Evolutionary conservation across 2,797 vertebrate genomes (phyloP), one percentile per base, ranked within the genome.

Genomic region (Limnodromus scolopaceus): DNA sequence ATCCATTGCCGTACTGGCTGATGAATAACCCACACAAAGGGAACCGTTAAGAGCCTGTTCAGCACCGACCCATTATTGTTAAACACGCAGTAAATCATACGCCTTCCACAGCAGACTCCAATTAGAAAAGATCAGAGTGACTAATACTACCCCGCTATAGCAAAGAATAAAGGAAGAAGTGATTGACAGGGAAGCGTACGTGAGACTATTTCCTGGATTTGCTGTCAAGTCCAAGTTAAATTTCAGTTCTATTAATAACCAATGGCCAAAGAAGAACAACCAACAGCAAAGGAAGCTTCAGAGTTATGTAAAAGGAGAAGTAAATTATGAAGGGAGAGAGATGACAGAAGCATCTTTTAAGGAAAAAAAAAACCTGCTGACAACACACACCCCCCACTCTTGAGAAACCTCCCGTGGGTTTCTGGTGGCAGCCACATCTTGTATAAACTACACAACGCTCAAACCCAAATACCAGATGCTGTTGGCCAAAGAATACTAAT

Each of bases 21-120:
- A 84, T 80, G 81, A 92, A 74, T 55, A 91, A 92, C 49, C 74
- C 30, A 43, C 68, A 80, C 92, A 84, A 89, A 96, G 92, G 83
- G 95, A 97, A 93, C 48, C 25, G 19, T 43, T 75, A 70, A 69
- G 90, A 66, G 70, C 63, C 85, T 36, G 16, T 39, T 71, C 66
- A 87, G 65, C 57, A 51, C 51, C 45, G 6, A 17, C 9, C 28
- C 38, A 19, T 13, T 34, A 32, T 3, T 46, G 64, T 64, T 60
- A 69, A 72, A 78, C 66, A 46, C 3, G 3, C 43, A 63, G 48
- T 18, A 76, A 72, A 72, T 45, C 54, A 16, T 3, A 38, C 3
- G 12, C 51, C 74, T 58, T 76, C 79, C n/a, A 27, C 30, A 41
- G 66, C 75, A 77, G 30, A 24, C 41, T 53, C 61, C 75, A 89